These are phyloP conservation scores for Otocyon megalotis DNA, from an alignment of 2,113 vertebrate genomes.

Conservation along the genomic window DNA sequence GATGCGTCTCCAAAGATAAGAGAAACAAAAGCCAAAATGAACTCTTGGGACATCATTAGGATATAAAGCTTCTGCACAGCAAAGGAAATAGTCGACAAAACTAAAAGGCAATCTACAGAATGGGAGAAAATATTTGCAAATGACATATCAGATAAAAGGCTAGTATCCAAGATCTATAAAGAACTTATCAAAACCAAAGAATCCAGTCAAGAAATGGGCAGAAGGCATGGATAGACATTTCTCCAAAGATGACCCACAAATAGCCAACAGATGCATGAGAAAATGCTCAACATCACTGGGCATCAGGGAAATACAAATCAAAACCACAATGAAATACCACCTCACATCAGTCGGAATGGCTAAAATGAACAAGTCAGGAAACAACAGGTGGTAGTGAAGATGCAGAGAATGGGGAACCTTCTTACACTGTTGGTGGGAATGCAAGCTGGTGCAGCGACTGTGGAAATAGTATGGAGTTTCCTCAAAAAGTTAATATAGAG, in stretches of 20 bases:
- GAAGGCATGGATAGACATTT: background rate
- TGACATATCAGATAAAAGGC: background rate
- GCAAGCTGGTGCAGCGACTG: background rate
- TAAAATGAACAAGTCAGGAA: background rate
- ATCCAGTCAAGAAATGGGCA: background rate
- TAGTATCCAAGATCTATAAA: background rate
- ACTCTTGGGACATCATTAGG: background rate
- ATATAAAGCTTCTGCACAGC: background rate
- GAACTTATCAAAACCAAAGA: background rate
- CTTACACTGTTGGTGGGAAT: background rate
- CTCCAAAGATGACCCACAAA: background rate
- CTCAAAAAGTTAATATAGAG: background rate
- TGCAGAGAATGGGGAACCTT: background rate
- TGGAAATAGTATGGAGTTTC: background rate
- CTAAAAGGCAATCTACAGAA: background rate
- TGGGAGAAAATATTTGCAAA: background rate
- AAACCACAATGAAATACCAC: background rate
- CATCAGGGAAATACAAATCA: background rate
- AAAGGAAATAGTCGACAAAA: background rate
- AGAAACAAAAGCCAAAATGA: background rate
- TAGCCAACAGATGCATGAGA: background rate
- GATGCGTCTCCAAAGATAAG: background rate
- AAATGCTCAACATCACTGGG: background rate
- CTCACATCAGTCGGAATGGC: background rate
- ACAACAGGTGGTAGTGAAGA: background rate